Evolutionary conservation across 2,888 invertebrate species (phyloP), one percentile per base, ranked within the genome.

Genomic region (Poecilus cupreus): DNA sequence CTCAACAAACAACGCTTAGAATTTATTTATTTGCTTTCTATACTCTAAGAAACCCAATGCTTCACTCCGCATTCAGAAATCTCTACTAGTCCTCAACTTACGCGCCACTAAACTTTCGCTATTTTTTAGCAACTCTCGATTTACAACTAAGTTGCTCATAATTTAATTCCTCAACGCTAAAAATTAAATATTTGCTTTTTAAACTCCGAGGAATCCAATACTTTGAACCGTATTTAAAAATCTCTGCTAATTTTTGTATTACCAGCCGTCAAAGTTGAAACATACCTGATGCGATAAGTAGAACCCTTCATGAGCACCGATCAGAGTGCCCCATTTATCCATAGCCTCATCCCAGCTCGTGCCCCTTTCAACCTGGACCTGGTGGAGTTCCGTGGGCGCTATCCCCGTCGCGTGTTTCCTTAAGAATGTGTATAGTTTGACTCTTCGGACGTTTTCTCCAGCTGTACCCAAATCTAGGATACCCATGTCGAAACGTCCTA

Each of bases 401-500:
- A 94, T 94, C 82, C 98, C 98, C 0, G 97, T 97, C 70, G 97
- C 95, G 90, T 97, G 97, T 82, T 95, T 94, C 0, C 98, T 93
- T 84, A 96, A 90, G 90, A 97, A 99, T 83, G 95, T 94, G 85
- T 95, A 92, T 60, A 96, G 92, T 87, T 95, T 94, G 82, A 97
- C 93, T 84, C 96, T 93, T 49, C 94, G 94, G 68, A 99, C 98
- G 87, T 94, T 93, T 89, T 98, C 98, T n/a, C 97, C 96, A 20
- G 96, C 95, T 22, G 96, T 94, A 64, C 98, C 98, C 86, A 98
- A 91, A 91, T 98, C 98, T 89, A 93, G 89, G 87, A 93, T 93
- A 84, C 97, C 97, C 90, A 98, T 93, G 91, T 99, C 99, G 90
- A 98, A 99, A 46, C 97, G 94, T 0, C 99, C 99, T 85, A 96